Percentiles rank a stretch among this genome's conserved stretches.
phyloP scores from a whole-genome alignment of 2,888 invertebrate species.

The Cataglyphis rosenhaueri region DNA sequence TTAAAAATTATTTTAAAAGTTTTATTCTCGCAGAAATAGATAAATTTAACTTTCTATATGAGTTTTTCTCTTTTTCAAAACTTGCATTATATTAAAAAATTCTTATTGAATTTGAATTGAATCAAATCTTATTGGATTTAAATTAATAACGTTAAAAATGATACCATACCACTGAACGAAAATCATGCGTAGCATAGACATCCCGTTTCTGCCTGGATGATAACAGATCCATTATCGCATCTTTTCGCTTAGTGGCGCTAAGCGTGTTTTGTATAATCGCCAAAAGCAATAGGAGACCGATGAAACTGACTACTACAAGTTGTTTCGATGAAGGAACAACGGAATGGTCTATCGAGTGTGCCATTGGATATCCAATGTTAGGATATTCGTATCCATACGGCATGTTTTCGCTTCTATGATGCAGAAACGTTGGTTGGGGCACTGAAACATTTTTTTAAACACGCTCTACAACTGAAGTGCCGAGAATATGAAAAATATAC shows the following conservation, averaged over 20 bases:
- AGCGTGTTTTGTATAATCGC: slow-evolving; percentile 83
- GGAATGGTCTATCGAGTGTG: slow-evolving; percentile 68
- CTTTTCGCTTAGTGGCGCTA: slow-evolving; percentile 78
- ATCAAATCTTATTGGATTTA: neutral
- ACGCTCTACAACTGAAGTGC: neutral
- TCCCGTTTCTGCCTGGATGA: slow-evolving; percentile 80
- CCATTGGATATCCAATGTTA: slow-evolving; percentile 67
- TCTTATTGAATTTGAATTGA: neutral
- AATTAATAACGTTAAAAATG: neutral
- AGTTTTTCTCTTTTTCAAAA: neutral
- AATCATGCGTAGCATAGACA: slow-evolving; percentile 67
- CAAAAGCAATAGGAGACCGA: slow-evolving; percentile 82
- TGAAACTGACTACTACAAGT: slow-evolving; percentile 82
- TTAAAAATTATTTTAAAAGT: too few relatives aligned
- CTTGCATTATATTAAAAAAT: neutral
- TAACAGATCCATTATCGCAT: slow-evolving; percentile 78
- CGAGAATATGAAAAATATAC: neutral
- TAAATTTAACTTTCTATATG: neutral
- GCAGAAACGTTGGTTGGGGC: slow-evolving; percentile 54
- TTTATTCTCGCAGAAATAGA: neutral
- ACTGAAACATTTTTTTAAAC: slow-evolving; percentile 48
- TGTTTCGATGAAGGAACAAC: slow-evolving; percentile 79
- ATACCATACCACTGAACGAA: slow-evolving; percentile 73
- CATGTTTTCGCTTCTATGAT: slow-evolving; percentile 63
- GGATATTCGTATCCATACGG: slow-evolving; percentile 70